Evolutionary conservation across 1,140 invertebrate species (phyloP).

Genomic region (Oedothorax gibbosus): DNA sequence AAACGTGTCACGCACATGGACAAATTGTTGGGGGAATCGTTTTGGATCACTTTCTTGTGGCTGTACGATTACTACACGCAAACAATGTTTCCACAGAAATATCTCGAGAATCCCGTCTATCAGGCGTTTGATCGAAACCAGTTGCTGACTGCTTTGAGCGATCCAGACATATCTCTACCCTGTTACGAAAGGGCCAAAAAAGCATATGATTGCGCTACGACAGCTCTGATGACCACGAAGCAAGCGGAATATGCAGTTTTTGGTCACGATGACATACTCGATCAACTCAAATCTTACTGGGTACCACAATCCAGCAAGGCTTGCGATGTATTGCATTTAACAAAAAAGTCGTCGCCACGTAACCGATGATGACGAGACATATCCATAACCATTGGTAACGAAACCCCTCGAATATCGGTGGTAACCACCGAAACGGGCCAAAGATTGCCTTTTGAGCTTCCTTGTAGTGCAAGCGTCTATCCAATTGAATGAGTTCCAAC

Average conservation of each 20-base stretch:
- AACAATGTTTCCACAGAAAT: conserved; percentile 2
- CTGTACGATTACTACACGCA: neutral
- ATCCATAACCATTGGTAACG: neutral
- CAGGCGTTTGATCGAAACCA: conserved; percentile 12
- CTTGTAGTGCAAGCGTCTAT: neutral
- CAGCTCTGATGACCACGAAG: neutral
- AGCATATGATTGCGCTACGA: neutral
- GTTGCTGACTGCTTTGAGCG: neutral
- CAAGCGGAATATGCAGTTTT: neutral
- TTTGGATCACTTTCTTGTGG: conserved; percentile 19
- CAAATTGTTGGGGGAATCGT: neutral
- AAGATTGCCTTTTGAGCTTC: neutral
- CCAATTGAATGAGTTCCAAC: neutral
- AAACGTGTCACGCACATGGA: neutral
- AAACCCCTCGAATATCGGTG: neutral
- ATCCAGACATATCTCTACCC: neutral
- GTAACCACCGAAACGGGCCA: neutral
- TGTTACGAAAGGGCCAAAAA: neutral
- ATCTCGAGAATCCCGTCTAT: conserved; percentile 17
- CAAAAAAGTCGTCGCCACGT: neutral
- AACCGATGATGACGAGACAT: neutral
- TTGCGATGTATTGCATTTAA: neutral
- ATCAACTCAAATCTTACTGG: neutral
- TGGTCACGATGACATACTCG: neutral
- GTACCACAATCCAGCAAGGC: neutral